A percentile compares a stretch with the other conserved stretches of the same genome.
Conservation (phyloP, 1,140 invertebrate species). For the Heliconius nattereri region DNA sequence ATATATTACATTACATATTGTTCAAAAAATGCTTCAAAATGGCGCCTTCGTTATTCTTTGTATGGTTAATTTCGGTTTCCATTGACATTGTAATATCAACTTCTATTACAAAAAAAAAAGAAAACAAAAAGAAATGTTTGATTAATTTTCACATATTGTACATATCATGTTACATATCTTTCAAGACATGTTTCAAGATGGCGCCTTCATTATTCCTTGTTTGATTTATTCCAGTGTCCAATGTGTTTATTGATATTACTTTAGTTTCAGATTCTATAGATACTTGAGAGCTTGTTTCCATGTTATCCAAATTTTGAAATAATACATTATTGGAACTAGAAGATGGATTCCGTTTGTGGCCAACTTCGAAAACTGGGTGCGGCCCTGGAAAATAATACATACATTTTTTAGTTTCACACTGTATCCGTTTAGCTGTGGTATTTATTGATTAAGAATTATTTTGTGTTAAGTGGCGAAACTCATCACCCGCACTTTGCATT, state of each 20-base stretch:
- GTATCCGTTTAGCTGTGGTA: not conserved
- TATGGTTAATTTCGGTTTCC: too few species aligned
- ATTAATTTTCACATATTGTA: not conserved
- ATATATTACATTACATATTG: too few species aligned
- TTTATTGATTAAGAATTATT: not conserved
- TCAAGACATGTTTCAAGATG: slow-evolving; percentile 77
- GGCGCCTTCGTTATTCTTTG: too few species aligned
- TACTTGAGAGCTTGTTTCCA: slow-evolving; percentile 58
- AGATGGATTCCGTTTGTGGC: slow-evolving; percentile 65
- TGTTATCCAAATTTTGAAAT: slow-evolving; percentile 63
- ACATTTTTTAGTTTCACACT: not conserved
- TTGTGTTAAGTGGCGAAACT: not conserved
- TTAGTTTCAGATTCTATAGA: slow-evolving; percentile 58
- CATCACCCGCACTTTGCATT: too few species aligned
- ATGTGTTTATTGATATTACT: slow-evolving; percentile 50
- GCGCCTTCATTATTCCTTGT: slow-evolving; percentile 75
- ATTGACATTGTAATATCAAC: too few species aligned
- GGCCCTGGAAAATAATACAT: slow-evolving; percentile 28
- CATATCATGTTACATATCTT: slow-evolving; percentile 61
- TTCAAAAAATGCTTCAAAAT: too few species aligned
- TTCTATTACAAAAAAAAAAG: not conserved
- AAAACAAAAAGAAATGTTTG: not conserved
- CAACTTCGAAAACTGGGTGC: slow-evolving; percentile 44
- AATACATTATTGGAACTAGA: slow-evolving; percentile 69
- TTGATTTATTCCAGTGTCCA: slow-evolving; percentile 74